Percentiles rank a stretch among this genome's conserved stretches.
These are phyloP conservation scores for Reinhardtius hippoglossoides DNA, from an alignment of 2,113 vertebrate genomes.

Conservation along the genomic window DNA sequence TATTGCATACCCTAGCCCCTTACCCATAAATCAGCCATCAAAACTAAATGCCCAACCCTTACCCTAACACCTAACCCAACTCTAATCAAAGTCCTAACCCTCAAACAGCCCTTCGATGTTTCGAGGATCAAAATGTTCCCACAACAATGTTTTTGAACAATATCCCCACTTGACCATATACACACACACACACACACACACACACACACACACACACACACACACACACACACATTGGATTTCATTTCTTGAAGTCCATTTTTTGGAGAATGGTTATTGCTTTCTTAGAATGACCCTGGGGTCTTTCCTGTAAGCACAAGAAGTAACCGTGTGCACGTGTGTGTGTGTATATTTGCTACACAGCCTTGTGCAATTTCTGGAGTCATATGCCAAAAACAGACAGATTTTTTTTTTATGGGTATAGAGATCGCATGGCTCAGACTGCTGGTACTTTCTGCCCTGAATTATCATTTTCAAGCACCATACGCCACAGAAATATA, in stretches of 20 bases:
- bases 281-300: constrained; percentile 66
- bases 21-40: neutral
- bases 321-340: constrained; percentile 8
- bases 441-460: constrained; percentile 25
- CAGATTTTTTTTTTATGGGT: constrained; percentile 4
- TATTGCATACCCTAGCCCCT: neutral
- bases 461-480: neutral
- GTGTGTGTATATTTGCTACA: neutral
- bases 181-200: neutral
- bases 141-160: neutral
- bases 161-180: neutral
- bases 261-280: constrained; percentile 67
- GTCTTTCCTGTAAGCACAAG: constrained; percentile 39
- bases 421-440: constrained; percentile 7
- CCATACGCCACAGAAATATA: neutral
- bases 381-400: constrained; percentile 11
- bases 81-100: neutral
- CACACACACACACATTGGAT: constrained; percentile 26
- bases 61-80: neutral
- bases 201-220: neutral
- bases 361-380: constrained; percentile 21
- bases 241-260: constrained; percentile 69
- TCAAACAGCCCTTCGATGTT: neutral
- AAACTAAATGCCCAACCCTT: neutral
- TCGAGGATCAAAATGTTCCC: neutral